Base-by-base conservation (phyloP, 2,888 invertebrate species). In the Harpagoxenus sublaevis region DNA sequence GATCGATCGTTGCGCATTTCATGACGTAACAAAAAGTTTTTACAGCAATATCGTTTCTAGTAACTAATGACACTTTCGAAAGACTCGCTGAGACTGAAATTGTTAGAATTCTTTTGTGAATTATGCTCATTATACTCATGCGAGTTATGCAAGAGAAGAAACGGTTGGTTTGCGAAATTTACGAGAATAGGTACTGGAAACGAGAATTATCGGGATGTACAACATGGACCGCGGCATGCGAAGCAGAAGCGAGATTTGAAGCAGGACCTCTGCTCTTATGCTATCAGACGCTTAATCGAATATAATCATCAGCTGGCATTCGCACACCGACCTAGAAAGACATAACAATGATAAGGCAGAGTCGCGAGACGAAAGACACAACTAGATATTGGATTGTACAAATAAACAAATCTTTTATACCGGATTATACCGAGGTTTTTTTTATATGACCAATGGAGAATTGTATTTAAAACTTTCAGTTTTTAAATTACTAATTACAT, bases 191-290 rank as follows among this genome's bases (percentile, higher is more conserved):
- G 28, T 65, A 39, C 51, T 51, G 65, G 6, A 65, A 75, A 75
- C 23, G 48, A 63, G 48, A 77, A 63, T 51, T 75, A 63, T 65
- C 65, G 6, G 8, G 10, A 15, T n/a, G 23, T 63, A 51, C 35
- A 48, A 10, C 15, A 9, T 12, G 12, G 23, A 51, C 35, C 18
- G 75, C 23, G 48, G 15, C 15, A 39, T 28, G 10, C 74, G 18
- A 75, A 48, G 74, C 74, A 48, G 63, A 75, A 48, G 57, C 74
- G 62, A 75, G n/a, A 51, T 63, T 63, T 63, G 63, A 63, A 77
- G 51, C 63, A 51, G 65, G 42, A 77, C 18, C 39, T 18, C 18
- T 77, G 15, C 48, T 63, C 23, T 42, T 63, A 9, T 48, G 18
- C 23, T 77, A 39, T 8, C 51, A 77, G 48, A 5, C 65, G 51